Base-by-base conservation (phyloP, 35 echinoderm and acorn worm species). In the Patiria miniata region DNA sequence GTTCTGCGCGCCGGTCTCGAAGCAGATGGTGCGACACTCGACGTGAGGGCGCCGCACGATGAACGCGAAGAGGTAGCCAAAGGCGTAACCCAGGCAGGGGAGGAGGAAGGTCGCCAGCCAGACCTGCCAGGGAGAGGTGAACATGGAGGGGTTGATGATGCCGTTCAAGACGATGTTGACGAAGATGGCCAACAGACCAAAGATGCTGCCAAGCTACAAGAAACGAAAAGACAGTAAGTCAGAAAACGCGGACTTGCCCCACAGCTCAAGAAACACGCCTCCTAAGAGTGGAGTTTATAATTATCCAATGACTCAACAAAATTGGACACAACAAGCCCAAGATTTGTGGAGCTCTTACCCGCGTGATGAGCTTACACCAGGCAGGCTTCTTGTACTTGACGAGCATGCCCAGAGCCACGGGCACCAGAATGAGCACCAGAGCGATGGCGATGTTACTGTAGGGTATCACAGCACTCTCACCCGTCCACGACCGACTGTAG, bases 1-100 rank as follows among this genome's bases (percentile, higher is more conserved):
- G 54, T 97, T 97, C 47, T 97, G 95, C 8, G 82, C 83, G 2
- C 95, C 95, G 0, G 95, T 97, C 65, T 97, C 95, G 40, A 97
- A 93, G 17, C 82, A 38, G 59, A 97, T 90, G 52, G 95, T 93
- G 2, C 95, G 91, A 60, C 95, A 90, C 81, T 97, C 82, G 2
- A 82, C 81, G 57, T 86, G 79, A 3, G 84, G 73, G 47, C 89
- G 91, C 30, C 95, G 91, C 5, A 88, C 51, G 47, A 93, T n/a
- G 68, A 78, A 87, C 0, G 95, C 82, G 19, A 97, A 37, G 51
- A 90, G 28, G 80, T 87, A 93, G 3, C 95, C 95, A 7, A 87
- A 77, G 21, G 39, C 39, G 79, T 90, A 97, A 1, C 91, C 91
- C 19, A 89, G 79, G 5, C 60, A 65, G 9, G 91, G 83, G 1